phyloP scores from a whole-genome alignment of 2,888 invertebrate genomes.

The Lithodes maja region DNA sequence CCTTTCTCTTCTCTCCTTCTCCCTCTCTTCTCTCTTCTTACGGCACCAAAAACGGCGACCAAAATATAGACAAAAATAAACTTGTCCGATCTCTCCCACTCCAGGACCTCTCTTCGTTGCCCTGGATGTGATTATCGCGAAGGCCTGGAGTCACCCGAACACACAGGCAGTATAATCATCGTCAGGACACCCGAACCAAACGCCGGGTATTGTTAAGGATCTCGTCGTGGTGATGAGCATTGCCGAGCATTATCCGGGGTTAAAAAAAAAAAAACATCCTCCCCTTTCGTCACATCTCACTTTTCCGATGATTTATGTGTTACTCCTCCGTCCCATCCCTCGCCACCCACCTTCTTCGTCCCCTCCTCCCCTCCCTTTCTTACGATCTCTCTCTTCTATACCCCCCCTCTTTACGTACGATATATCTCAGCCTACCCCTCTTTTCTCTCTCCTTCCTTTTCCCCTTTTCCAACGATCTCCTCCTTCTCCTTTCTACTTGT shows the following conservation, averaged over 20 bases:
- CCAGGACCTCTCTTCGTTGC: background rate
- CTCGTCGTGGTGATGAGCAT: background rate
- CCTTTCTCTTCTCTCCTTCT: no score
- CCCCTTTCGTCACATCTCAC: conserved; percentile 36
- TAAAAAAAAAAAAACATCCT: conserved; percentile 22
- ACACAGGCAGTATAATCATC: conserved; percentile 37
- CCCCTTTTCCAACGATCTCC: background rate
- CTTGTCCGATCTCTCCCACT: no score
- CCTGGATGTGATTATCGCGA: conserved; percentile 36
- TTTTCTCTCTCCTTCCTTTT: background rate
- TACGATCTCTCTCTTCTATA: background rate
- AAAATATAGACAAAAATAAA: no score
- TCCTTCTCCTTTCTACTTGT: background rate
- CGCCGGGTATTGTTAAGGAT: background rate
- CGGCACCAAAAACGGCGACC: no score
- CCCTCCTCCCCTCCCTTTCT: background rate
- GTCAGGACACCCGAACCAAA: conserved; percentile 29
- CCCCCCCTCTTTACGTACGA: background rate
- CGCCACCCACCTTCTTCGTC: background rate
- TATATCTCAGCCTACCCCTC: background rate
- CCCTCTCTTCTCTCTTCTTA: no score
- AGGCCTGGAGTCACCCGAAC: conserved; percentile 20
- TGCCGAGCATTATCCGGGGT: conserved; percentile 29
- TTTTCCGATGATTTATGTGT: conserved; percentile 37
- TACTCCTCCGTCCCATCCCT: background rate